Evolutionary conservation across 2,888 invertebrate species (phyloP), one percentile per base, ranked within the genome.

Genomic region (Folsomia candida): DNA sequence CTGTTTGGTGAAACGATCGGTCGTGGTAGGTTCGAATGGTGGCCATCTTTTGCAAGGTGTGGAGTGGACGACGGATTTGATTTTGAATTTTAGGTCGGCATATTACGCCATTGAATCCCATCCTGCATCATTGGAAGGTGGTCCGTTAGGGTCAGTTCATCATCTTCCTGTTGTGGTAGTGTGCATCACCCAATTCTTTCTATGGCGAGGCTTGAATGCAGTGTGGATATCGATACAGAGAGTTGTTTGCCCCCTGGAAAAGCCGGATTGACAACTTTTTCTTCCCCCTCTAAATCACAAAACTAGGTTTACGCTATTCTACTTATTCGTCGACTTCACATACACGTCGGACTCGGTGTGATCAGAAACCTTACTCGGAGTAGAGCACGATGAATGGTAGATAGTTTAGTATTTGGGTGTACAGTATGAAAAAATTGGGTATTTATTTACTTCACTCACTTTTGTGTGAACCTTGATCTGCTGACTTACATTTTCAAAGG

Each of bases 191-290:
- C 47, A 18, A 28, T 51, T 24, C 24, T 24, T 14, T n/a, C n/a
- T n/a, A n/a, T n/a, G n/a, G 37, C 14, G 37, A 37, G 37, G 37
- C 14, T 37, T 14, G n/a, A n/a, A n/a, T n/a, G n/a, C n/a, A n/a
- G n/a, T n/a, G 14, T 37, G 14, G 37, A 37, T 37, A 14, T 37
- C 14, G 37, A 37, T 9, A 9, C 37, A 14, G 37, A 9, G 37
- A 24, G 51, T 54, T 27, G 6, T 2, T 59, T 78, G 78, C 78
- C 77, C 76, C 75, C 78, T 78, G 77, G 79, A 78, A 79, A 78
- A 79, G 77, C 78, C 76, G 76, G 79, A 75, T 79, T 72, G 68
- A 71, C 79, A 72, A 77, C 71, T 79, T 78, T 70, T 72, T 72
- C 61, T 61, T 67, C 64, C 72, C 70, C 14, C 37, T 37, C 37